A percentile compares a stretch with the other conserved stretches of the same genome.
Conservation (phyloP, 1,140 invertebrate species). For the Polypedilum vanderplanki region DNA sequence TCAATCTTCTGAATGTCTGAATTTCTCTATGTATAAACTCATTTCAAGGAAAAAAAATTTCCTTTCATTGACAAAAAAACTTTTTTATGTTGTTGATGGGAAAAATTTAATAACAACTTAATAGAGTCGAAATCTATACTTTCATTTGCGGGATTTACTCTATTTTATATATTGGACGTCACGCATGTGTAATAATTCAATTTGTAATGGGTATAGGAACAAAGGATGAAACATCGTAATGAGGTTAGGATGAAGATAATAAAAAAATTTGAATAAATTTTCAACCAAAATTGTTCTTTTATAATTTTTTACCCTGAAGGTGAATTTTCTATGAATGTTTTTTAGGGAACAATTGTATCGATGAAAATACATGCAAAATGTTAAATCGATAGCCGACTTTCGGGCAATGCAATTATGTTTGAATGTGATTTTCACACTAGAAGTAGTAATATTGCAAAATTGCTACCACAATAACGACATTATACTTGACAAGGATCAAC, state of each 20-base stretch:
- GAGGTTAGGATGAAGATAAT: slow-evolving; percentile 24
- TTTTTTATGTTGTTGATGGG: neutral
- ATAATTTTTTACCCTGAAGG: neutral
- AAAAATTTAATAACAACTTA: neutral
- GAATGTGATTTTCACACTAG: neutral
- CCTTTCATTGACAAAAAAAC: neutral
- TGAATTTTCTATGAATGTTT: no score
- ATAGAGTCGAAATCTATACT: slow-evolving; percentile 5
- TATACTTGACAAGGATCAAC: neutral
- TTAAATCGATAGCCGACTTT: slow-evolving; percentile 22
- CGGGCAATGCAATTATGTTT: slow-evolving; percentile 2
- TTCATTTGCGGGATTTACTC: neutral
- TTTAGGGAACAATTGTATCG: no score
- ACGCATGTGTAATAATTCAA: slow-evolving; percentile 22
- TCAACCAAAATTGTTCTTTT: neutral
- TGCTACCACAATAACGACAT: neutral
- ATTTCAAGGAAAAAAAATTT: neutral
- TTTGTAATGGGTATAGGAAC: slow-evolving; percentile 21
- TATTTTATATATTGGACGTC: neutral
- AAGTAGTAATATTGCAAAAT: neutral
- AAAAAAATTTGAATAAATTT: slow-evolving; percentile 28
- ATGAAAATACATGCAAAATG: neutral
- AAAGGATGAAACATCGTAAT: neutral
- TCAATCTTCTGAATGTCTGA: slow-evolving; percentile 7
- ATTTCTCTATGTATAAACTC: neutral